Conservation (phyloP, 2,888 invertebrate genomes). For the Notodonta ziczac region DNA sequence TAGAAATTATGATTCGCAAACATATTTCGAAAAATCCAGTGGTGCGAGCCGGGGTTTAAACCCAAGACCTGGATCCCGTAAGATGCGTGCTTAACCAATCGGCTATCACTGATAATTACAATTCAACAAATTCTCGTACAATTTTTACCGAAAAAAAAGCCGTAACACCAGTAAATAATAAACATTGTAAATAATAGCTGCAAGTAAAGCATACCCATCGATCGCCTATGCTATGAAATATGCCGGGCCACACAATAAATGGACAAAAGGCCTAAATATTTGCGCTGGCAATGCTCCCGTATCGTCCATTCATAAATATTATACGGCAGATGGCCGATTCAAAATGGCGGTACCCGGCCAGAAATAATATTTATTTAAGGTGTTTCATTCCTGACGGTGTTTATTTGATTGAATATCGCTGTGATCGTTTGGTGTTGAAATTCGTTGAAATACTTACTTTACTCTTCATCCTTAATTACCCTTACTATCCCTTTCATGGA, state of each 20-base stretch:
- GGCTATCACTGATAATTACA: too few relatives aligned
- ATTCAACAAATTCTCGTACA: background rate
- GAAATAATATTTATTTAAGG: slow-evolving; percentile 5
- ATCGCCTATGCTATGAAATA: slow-evolving; percentile 11
- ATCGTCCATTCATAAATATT: slow-evolving; percentile 8
- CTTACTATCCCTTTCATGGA: too few relatives aligned
- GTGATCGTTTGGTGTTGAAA: background rate
- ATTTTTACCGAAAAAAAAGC: background rate
- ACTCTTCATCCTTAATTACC: too few relatives aligned
- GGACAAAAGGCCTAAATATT: slow-evolving; percentile 20
- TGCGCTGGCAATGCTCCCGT: slow-evolving; percentile 11
- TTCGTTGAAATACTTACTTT: too few relatives aligned
- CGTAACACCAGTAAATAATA: slow-evolving; percentile 1
- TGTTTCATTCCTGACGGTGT: background rate
- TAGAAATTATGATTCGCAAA: too few relatives aligned
- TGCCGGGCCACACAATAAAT: slow-evolving; percentile 12
- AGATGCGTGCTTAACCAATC: too few relatives aligned
- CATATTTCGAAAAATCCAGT: too few relatives aligned
- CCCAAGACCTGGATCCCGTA: too few relatives aligned
- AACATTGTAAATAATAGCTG: slow-evolving; percentile 10
- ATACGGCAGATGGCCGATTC: slow-evolving; percentile 8
- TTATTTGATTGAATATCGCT: background rate
- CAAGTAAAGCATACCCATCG: slow-evolving; percentile 13
- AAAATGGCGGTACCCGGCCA: slow-evolving; percentile 1
- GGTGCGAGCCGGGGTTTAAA: too few relatives aligned